Evolutionary conservation across 37 sponge, comb jelly and placozoan genomes (phyloP), one percentile per base, ranked within the genome.

Genomic region (Ephydatia muelleri): DNA sequence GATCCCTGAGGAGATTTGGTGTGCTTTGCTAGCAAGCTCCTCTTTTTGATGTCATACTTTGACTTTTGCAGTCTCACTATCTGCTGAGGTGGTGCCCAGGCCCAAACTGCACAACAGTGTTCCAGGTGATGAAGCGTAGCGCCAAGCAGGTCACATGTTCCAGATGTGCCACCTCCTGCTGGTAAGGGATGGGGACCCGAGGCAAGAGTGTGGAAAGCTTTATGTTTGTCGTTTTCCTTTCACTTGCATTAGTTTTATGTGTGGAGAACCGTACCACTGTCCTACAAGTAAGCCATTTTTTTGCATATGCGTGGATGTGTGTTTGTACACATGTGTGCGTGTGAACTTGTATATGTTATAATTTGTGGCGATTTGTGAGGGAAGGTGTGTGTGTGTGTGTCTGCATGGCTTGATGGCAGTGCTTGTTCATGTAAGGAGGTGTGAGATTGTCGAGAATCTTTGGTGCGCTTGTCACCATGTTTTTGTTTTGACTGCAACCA

Each of bases 71-170:
- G 27, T 30, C 70, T 8, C 30, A 27, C 70, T 11, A 31, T 69
- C 70, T 90, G 11, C 78, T 93, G 19, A 80, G 94, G 33, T 96
- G 97, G 94, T 96, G 97, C 65, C 94, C 91, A 13, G 97, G 97
- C 22, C 71, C 83, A 34, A 88, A 94, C 65, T 96, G 97, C 77
- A 65, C 79, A 22, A 81, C 91, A 38, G 86, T 91, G 48, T 91
- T 94, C 81, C 76, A 82, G 37, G 95, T 86, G 32, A 66, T 75
- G 3, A 69, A 78, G 36, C 73, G 78, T 23, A 78, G 38, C 28
- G 68, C 92, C 16, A 94, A 91, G 80, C 86, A 83, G 38, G 90
- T 94, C 38, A 28, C 37, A 1, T 94, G 95, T 49, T 85, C 85
- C 68, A 83, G 83, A 43, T 94, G 95, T 67, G 38, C 30, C 0